These are phyloP conservation scores for Phoeniculus purpureus DNA, from an alignment of 2,797 vertebrate species.

Conservation along the genomic window DNA sequence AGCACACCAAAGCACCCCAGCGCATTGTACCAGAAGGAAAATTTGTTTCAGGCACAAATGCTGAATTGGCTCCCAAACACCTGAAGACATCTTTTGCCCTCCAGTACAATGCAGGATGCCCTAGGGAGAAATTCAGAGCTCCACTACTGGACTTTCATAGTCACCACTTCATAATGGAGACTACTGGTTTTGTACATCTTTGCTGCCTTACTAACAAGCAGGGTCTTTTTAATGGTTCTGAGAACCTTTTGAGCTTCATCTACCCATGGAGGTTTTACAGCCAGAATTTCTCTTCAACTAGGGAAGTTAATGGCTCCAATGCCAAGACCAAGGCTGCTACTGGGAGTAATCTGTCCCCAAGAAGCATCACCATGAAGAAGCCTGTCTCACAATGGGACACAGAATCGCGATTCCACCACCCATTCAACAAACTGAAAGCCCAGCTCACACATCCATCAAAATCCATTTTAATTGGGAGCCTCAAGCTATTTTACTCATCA, in stretches of 20 bases:
- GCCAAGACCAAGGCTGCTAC: neutral
- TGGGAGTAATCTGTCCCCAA: neutral
- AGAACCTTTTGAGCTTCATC: neutral
- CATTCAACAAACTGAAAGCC: conserved; percentile 45
- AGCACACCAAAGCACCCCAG: neutral
- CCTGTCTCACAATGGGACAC: neutral
- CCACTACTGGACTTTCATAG: neutral
- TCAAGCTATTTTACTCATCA: conserved; percentile 67
- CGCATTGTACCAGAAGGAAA: neutral
- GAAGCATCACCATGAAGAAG: neutral
- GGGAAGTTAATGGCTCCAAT: neutral
- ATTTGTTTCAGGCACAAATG: neutral
- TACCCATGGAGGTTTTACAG: neutral
- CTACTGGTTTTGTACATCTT: neutral
- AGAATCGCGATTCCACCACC: neutral
- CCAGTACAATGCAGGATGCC: neutral
- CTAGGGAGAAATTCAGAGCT: neutral
- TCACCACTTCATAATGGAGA: accelerated
- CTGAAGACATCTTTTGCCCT: neutral
- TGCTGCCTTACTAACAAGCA: neutral
- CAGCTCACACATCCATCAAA: conserved; percentile 54
- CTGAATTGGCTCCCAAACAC: neutral
- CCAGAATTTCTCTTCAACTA: neutral
- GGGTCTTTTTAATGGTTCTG: neutral
- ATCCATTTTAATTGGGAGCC: conserved; percentile 60